Percentiles rank a stretch among this genome's conserved stretches.
Conservation (phyloP, 2,888 invertebrate genomes). For the Parnassius orleans region DNA sequence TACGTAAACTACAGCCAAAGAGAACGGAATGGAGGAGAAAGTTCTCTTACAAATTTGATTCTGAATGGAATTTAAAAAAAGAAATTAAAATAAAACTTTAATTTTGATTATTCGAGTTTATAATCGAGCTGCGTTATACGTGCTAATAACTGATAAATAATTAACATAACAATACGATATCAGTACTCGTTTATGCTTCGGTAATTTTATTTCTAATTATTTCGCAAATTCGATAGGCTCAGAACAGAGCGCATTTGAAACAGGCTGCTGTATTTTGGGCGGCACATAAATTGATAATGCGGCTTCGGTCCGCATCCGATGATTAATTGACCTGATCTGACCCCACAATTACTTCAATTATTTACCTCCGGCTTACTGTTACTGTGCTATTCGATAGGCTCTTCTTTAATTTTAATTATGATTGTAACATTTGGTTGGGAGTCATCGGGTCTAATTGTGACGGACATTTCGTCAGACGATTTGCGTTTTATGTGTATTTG, state of each 20-base stretch:
- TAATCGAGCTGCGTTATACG: background rate
- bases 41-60: too few relatives aligned
- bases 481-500: constrained; percentile 5
- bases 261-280: constrained; percentile 53
- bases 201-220: constrained; percentile 24
- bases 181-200: constrained; percentile 14
- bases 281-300: constrained; percentile 64
- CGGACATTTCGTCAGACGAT: background rate
- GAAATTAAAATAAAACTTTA: too few relatives aligned
- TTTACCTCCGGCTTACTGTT: constrained; percentile 69
- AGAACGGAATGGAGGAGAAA: too few relatives aligned
- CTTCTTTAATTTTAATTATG: constrained; percentile 45
- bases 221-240: constrained; percentile 26
- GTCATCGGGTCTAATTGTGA: constrained; percentile 13
- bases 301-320: constrained; percentile 60
- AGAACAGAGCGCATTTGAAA: constrained; percentile 35
- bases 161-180: constrained; percentile 1
- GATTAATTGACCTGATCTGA: constrained; percentile 77
- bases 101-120: background rate
- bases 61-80: too few relatives aligned
- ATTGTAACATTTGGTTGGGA: constrained; percentile 11
- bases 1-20: too few relatives aligned
- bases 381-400: constrained; percentile 45
- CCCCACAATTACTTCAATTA: constrained; percentile 78
- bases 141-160: background rate